Conservation (phyloP, 2,888 invertebrate genomes). For the Macrosiphum euphorbiae region DNA sequence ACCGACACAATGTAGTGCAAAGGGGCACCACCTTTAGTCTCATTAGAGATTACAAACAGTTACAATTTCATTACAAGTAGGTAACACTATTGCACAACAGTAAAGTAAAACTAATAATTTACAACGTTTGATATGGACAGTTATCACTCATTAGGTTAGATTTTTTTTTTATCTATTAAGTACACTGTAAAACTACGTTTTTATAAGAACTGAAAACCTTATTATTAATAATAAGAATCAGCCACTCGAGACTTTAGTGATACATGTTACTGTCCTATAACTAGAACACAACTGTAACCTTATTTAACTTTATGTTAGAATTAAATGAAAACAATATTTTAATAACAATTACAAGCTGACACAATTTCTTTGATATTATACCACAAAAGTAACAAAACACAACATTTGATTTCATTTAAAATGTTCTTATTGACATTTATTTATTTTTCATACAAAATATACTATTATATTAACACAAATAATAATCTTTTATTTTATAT, state of each 20-base stretch:
- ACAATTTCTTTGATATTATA: background rate
- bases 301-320: background rate
- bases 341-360: background rate
- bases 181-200: background rate
- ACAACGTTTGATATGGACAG: background rate
- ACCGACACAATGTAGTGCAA: background rate
- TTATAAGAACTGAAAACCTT: background rate
- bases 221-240: background rate
- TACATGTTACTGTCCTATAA: background rate
- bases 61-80: background rate
- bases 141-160: background rate
- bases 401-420: slow-evolving; percentile 22
- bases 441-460: slow-evolving; percentile 64
- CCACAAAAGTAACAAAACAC: background rate
- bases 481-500: slow-evolving; percentile 45
- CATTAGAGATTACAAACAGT: background rate
- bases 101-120: background rate
- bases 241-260: background rate
- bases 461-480: slow-evolving; percentile 62
- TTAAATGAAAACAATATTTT: background rate
- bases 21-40: background rate
- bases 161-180: background rate
- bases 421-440: slow-evolving; percentile 53
- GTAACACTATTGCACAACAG: background rate
- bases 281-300: background rate